Evolutionary conservation across 2,797 vertebrate genomes (phyloP).

Genomic region (Luscinia luscinia): DNA sequence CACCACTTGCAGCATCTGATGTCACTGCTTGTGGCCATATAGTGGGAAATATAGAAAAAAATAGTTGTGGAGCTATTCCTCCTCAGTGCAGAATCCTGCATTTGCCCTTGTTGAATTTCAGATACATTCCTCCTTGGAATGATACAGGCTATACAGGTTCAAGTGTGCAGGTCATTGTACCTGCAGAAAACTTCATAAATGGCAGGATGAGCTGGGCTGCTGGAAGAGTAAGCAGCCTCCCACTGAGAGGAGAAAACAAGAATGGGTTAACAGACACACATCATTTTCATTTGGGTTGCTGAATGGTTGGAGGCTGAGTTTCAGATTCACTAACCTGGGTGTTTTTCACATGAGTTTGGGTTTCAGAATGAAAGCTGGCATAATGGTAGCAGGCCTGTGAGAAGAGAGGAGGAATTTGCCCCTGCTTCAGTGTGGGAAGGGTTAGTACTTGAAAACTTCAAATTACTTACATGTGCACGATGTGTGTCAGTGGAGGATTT

Average conservation of each 20-base stretch:
- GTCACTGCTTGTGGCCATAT: neutral
- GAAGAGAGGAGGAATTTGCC: neutral
- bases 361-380: slow-evolving; percentile 30
- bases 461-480: neutral
- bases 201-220: neutral
- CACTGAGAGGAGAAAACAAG: neutral
- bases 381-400: neutral
- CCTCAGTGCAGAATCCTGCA: neutral
- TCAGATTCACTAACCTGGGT: neutral
- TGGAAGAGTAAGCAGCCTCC: neutral
- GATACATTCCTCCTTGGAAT: neutral
- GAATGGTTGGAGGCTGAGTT: neutral
- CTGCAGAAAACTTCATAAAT: neutral
- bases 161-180: accelerated
- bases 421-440: neutral
- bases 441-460: neutral
- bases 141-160: neutral
- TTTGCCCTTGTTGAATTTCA: neutral
- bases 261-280: neutral
- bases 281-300: neutral
- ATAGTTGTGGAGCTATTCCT: neutral
- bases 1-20: neutral
- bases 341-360: neutral
- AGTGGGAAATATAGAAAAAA: neutral
- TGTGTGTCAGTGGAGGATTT: neutral